A percentile compares a stretch with the other conserved stretches of the same genome.
Conservation (phyloP, 2,888 invertebrate species). For the Nezara viridula region DNA sequence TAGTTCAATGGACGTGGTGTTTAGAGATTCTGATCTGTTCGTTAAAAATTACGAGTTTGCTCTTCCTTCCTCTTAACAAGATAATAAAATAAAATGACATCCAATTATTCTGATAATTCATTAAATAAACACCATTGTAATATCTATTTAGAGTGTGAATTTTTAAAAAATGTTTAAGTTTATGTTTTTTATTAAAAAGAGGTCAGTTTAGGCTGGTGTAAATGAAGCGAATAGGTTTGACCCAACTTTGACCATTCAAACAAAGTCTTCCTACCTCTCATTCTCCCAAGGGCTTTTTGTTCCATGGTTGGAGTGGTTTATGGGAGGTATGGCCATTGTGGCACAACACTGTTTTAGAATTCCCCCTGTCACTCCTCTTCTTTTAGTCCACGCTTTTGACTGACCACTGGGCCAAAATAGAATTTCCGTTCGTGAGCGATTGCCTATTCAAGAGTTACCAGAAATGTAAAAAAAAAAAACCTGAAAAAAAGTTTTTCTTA, state of each 20-base stretch:
- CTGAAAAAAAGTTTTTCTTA: neutral
- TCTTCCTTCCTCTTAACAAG: no score
- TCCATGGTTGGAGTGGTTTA: conserved; percentile 19
- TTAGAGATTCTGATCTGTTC: no score
- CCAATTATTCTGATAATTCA: no score
- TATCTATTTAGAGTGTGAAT: no score
- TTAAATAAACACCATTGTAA: no score
- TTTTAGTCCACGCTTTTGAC: neutral
- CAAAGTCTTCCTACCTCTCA: conserved; percentile 1
- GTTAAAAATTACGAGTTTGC: no score
- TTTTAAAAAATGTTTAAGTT: neutral
- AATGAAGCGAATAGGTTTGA: neutral
- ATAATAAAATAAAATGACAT: no score
- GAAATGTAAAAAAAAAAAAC: neutral
- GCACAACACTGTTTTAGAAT: conserved; percentile 8
- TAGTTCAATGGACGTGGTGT: no score
- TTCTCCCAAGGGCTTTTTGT: conserved; percentile 16
- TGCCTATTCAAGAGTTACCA: neutral
- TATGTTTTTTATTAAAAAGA: neutral
- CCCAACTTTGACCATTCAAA: neutral
- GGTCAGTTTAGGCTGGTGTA: neutral
- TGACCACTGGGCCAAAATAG: conserved; percentile 11
- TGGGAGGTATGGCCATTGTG: conserved; percentile 5
- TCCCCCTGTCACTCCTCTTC: conserved; percentile 20
- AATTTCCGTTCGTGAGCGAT: neutral